Evolutionary conservation across 2,113 vertebrate genomes (phyloP), one percentile per base, ranked within the genome.

Genomic region (Scopus umbretta): DNA sequence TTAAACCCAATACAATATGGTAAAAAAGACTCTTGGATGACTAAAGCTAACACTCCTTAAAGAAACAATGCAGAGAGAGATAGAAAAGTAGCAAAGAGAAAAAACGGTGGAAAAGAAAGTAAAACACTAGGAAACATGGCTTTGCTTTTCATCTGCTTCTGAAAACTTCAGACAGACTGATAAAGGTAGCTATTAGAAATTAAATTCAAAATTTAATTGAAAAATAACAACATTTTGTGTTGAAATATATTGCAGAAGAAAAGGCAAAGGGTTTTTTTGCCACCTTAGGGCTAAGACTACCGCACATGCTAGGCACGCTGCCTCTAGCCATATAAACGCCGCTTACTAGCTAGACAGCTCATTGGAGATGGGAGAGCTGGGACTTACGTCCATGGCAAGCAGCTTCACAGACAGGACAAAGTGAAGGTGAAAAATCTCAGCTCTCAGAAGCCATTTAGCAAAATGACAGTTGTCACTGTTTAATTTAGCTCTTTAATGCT

Each of bases 221-320:
- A 90, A 87, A 62, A 15, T 43, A 73, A 21, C 12, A 66, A 19
- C 8, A n/a, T 13, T 2, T 62, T 65, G 5, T 72, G 12, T 67
- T 92, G 21, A 73, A 56, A 53, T 66, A 30, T 12, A 34, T 36
- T 74, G 38, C 32, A 55, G 32, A 82, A 85, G 38, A 79, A 67
- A 94, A 74, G 9, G 2, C 13, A 58, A 70, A 53, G 23, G 3
- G 2, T 1, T 10, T 43, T 53, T 92, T 62, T 67, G 5, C 10
- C 86, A 2, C 30, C 20, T n/a, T 52, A 71, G 20, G 16, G 16
- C 15, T 62, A 38, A 71, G 45, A 20, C 29, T 65, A 6, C 13
- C 3, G 2, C 13, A 16, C 3, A 0, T 47, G 11, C 11, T 30
- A 42, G 22, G 30, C 13, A 55, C 0, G 0, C 14, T 72, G 13